Conservation (phyloP, 2,888 invertebrate genomes). For the Lepidonotus clava region DNA sequence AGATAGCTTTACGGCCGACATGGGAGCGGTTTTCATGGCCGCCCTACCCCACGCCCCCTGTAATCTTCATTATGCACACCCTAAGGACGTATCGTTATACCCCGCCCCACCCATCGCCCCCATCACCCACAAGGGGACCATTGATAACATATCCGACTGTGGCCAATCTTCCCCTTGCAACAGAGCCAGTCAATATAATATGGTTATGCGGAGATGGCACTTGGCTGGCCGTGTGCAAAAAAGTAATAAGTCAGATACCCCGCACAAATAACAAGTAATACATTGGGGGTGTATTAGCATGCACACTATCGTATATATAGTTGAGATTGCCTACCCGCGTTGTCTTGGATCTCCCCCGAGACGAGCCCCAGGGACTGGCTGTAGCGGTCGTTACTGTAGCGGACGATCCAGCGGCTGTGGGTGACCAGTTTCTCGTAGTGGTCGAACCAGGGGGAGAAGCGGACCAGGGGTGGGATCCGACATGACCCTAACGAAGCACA, state of each 20-base stretch:
- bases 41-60: not conserved
- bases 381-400: constrained; percentile 24
- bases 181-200: no score
- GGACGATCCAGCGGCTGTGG: constrained; percentile 46
- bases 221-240: no score
- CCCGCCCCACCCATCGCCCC: not conserved
- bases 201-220: no score
- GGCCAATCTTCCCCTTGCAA: no score
- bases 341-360: constrained; percentile 38
- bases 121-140: not conserved
- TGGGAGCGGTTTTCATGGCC: not conserved
- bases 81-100: not conserved
- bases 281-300: no score
- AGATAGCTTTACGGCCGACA: not conserved
- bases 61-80: constrained; percentile 22
- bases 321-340: constrained; percentile 25
- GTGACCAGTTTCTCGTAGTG: constrained; percentile 45
- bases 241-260: no score
- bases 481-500: constrained; percentile 3
- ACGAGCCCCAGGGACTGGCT: constrained; percentile 29
- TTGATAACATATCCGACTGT: no score
- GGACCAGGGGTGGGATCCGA: not conserved
- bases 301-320: no score
- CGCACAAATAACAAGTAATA: no score
- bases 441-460: constrained; percentile 45